Conservation (phyloP, 2,797 vertebrate species). For the Melanotaenia maccullochi region DNA sequence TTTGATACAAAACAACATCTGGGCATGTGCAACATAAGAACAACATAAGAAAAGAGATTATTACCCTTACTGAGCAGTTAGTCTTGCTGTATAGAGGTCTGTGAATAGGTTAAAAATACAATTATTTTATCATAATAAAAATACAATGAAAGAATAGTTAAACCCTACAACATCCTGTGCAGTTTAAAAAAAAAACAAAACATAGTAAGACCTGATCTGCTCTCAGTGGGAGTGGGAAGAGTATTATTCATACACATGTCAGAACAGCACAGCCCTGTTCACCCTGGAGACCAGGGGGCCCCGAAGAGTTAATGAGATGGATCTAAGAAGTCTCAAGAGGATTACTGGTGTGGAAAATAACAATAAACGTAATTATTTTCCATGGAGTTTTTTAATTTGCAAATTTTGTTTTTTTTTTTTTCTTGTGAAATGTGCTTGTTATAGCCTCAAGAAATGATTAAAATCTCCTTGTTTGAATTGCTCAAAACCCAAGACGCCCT, state of each 20-base stretch:
- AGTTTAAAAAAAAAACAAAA: neutral
- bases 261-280: neutral
- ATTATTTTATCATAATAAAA: neutral
- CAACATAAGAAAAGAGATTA: no score
- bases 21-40: no score
- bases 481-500: neutral
- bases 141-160: neutral
- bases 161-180: neutral
- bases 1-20: no score
- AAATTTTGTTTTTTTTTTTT: neutral
- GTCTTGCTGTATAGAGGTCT: neutral
- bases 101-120: neutral
- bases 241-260: conserved; percentile 5
- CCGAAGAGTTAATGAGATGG: conserved; percentile 12
- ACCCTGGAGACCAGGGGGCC: neutral
- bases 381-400: conserved; percentile 13
- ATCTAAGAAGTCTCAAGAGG: conserved; percentile 1
- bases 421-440: neutral
- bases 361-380: conserved; percentile 7
- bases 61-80: neutral
- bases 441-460: neutral
- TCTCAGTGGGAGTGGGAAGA: conserved; percentile 1
- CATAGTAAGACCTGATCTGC: neutral
- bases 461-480: conserved; percentile 9
- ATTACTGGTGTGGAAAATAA: conserved; percentile 5